Evolutionary conservation across 2,888 invertebrate genomes (phyloP).

Genomic region (Drosophila neonasuta): DNA sequence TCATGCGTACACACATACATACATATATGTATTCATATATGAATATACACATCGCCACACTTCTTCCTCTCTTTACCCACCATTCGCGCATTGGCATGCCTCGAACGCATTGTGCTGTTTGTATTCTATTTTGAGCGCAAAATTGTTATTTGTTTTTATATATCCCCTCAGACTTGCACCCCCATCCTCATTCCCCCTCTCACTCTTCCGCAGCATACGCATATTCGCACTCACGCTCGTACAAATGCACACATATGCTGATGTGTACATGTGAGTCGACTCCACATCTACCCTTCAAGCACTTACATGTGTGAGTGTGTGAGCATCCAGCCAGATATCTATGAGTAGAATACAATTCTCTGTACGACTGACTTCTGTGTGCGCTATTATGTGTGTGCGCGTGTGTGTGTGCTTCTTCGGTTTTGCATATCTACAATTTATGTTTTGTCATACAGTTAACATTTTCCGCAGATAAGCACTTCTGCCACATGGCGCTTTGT

Average conservation of each 20-base stretch:
- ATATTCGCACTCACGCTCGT: not conserved
- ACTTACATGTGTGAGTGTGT: conserved; percentile 5
- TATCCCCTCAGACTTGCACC: conserved; percentile 23
- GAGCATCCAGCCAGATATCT: conserved; percentile 10
- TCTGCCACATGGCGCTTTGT: conserved; percentile 57
- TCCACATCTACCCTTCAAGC: conserved; percentile 20
- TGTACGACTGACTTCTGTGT: conserved; percentile 3
- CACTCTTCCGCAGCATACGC: not conserved
- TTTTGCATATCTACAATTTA: conserved; percentile 76
- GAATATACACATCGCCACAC: not conserved
- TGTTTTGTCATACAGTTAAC: conserved; percentile 74
- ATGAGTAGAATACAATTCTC: conserved; percentile 29
- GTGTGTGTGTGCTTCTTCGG: conserved; percentile 26
- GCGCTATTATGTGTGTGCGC: conserved; percentile 2
- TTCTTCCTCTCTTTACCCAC: not conserved
- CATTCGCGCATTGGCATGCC: conserved; percentile 42
- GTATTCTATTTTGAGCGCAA: conserved; percentile 73
- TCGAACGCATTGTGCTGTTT: conserved; percentile 60
- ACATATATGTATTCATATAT: too few species aligned
- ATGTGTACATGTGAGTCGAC: conserved; percentile 17
- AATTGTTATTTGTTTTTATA: conserved; percentile 76
- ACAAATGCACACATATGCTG: conserved; percentile 3
- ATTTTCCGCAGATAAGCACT: conserved; percentile 75
- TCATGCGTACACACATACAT: conserved; percentile 1
- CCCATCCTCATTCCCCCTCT: not conserved